These are phyloP conservation scores for Pleuronectes platessa DNA, from an alignment of 2,113 vertebrate genomes.

Conservation along the genomic window DNA sequence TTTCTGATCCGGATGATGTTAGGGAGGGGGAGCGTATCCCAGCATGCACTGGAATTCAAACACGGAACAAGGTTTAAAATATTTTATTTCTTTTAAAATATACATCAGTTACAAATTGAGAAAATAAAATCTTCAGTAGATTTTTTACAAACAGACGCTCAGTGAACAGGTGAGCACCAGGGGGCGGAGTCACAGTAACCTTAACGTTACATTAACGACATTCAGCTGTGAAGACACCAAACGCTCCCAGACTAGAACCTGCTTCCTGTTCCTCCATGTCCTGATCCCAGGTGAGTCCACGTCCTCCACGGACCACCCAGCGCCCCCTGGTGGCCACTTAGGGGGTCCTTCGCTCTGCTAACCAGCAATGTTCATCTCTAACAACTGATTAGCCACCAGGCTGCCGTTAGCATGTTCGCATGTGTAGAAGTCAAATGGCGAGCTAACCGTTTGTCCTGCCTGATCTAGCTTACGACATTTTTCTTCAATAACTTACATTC, in stretches of 20 bases:
- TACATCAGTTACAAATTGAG: constrained; percentile 91
- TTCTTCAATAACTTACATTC: too few relatives aligned
- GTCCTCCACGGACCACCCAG: neutral
- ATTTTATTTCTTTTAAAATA: constrained; percentile 98
- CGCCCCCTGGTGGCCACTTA: neutral
- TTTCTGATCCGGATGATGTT: too few relatives aligned
- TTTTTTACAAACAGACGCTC: constrained; percentile 84
- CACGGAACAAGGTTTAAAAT: constrained; percentile 85
- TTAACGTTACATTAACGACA: neutral
- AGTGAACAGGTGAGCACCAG: neutral
- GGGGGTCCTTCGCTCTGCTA: neutral
- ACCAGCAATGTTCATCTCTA: neutral
- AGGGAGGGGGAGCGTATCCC: neutral
- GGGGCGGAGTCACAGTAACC: constrained; percentile 36
- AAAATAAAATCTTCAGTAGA: constrained; percentile 87
- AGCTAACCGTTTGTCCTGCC: neutral
- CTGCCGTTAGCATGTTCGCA: neutral
- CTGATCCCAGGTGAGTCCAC: neutral
- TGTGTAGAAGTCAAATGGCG: neutral
- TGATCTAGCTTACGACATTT: neutral
- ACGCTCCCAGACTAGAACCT: neutral
- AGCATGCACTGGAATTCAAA: neutral
- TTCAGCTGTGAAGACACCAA: constrained; percentile 1
- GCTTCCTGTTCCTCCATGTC: neutral
- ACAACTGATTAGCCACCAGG: neutral